Percentiles rank a stretch among this genome's conserved stretches.
Conservation (phyloP, 2,888 invertebrate genomes). For the Tachina grossa region DNA sequence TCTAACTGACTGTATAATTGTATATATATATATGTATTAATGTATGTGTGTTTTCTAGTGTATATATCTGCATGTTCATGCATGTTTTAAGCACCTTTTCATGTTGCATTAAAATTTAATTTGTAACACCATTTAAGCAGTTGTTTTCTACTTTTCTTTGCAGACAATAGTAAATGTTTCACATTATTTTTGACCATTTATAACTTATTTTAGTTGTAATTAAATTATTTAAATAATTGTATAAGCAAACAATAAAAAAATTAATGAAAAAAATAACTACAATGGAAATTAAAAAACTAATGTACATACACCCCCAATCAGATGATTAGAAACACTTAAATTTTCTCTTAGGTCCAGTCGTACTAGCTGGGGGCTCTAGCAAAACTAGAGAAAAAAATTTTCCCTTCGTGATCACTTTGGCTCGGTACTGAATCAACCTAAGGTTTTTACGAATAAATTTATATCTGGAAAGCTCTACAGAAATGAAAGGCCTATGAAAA, state of each 20-base stretch:
- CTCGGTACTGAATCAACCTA: too few species aligned
- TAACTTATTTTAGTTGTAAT: constrained; percentile 54
- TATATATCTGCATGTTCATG: neutral
- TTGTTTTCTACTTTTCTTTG: constrained; percentile 29
- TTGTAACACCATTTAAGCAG: constrained; percentile 63
- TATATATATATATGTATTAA: neutral
- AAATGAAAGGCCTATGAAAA: too few species aligned
- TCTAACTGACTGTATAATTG: neutral
- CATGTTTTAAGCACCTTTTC: constrained; percentile 61
- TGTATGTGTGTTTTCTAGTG: neutral
- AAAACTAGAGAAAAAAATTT: too few species aligned
- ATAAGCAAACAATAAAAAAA: constrained; percentile 8
- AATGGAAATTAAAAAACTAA: neutral
- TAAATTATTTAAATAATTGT: constrained; percentile 42
- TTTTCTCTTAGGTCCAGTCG: too few species aligned
- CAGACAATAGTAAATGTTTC: constrained; percentile 24
- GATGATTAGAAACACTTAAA: too few species aligned
- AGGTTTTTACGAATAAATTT: too few species aligned
- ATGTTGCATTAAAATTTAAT: constrained; percentile 68
- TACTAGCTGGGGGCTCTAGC: too few species aligned
- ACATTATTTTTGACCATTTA: constrained; percentile 44
- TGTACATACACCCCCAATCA: neutral
- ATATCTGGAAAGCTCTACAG: too few species aligned
- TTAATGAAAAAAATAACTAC: neutral
- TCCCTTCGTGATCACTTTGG: too few species aligned